Evolutionary conservation across 1,140 invertebrate genomes (phyloP).

Genomic region (Nephotettix cincticeps): DNA sequence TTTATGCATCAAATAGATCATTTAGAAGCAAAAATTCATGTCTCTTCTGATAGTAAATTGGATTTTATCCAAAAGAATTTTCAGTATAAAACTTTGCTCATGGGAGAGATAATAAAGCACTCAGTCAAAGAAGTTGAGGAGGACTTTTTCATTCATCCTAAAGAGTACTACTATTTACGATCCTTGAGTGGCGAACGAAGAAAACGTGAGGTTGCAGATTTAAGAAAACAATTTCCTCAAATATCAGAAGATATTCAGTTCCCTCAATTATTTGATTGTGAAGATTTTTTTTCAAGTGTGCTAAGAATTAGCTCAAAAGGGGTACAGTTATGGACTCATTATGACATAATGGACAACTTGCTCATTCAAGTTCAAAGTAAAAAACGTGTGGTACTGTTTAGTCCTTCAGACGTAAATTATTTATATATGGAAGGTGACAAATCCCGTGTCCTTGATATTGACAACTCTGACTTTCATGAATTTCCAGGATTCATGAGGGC

Average conservation of each 20-base stretch:
- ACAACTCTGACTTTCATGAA: conserved; percentile 50
- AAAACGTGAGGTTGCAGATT: conserved; percentile 55
- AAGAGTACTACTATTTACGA: conserved; percentile 57
- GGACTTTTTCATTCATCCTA: conserved; percentile 47
- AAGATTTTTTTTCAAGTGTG: conserved; percentile 58
- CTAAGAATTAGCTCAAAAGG: conserved; percentile 55
- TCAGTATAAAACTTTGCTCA: conserved; percentile 54
- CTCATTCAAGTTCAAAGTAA: conserved; percentile 56
- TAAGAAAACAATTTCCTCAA: conserved; percentile 52
- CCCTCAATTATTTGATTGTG: conserved; percentile 50
- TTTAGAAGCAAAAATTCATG: conserved; percentile 55
- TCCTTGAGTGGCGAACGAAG: conserved; percentile 55
- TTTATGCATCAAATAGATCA: conserved; percentile 47
- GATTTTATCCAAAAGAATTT: conserved; percentile 62
- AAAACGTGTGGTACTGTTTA: conserved; percentile 56
- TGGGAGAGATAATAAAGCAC: conserved; percentile 51
- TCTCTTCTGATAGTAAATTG: conserved; percentile 49
- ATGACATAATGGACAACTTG: conserved; percentile 64
- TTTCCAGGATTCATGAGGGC: conserved; percentile 55
- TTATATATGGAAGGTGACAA: conserved; percentile 62
- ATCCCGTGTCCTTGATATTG: conserved; percentile 58
- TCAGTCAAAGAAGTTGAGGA: conserved; percentile 37
- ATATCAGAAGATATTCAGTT: conserved; percentile 52
- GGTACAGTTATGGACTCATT: conserved; percentile 62
- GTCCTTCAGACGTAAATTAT: conserved; percentile 53